These are phyloP conservation scores for Heliconius eleuchia DNA, from an alignment of 1,140 invertebrate genomes.

Conservation along the genomic window DNA sequence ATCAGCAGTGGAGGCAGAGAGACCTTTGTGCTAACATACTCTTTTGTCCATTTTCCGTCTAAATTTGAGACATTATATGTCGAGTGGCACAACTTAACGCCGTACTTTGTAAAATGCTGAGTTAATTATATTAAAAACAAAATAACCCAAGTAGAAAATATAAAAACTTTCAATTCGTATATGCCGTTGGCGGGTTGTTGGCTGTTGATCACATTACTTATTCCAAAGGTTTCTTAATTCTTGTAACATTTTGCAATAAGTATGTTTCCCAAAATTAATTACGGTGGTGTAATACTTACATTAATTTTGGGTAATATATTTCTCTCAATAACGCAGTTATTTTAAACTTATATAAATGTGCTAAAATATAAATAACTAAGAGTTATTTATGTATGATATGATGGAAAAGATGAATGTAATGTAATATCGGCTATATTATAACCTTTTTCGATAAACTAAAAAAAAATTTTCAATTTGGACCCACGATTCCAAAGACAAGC, in stretches of 20 bases:
- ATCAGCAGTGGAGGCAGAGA: not conserved
- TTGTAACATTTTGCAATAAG: conserved; percentile 6
- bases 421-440: too few species aligned
- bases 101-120: too few species aligned
- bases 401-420: too few species aligned
- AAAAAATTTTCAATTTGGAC: too few species aligned
- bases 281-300: not conserved
- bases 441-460: too few species aligned
- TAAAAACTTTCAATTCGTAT: too few species aligned
- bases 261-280: not conserved
- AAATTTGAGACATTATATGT: not conserved
- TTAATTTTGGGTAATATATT: not conserved
- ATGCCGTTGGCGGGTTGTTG: not conserved
- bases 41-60: not conserved
- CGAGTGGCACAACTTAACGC: too few species aligned
- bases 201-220: not conserved
- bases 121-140: too few species aligned
- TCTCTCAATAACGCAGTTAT: not conserved
- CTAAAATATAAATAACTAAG: too few species aligned
- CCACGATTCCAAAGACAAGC: too few species aligned
- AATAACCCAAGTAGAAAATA: too few species aligned
- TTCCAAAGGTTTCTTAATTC: not conserved
- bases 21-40: not conserved
- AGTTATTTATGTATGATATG: too few species aligned
- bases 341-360: not conserved